phyloP scores from a whole-genome alignment of 1,140 invertebrate species.

The Drosophila neocordata region DNA sequence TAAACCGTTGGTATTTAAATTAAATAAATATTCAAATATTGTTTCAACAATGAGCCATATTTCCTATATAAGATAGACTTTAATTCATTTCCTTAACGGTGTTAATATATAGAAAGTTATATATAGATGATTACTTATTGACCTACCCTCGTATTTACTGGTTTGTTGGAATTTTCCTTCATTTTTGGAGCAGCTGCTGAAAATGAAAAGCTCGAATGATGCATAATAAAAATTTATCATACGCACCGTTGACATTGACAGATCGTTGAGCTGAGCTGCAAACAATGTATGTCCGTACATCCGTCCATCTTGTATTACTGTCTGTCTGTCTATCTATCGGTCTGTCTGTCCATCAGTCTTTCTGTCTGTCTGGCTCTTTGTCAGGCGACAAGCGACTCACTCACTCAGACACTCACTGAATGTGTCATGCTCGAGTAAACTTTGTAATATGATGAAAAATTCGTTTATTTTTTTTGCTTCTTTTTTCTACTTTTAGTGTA shows the following conservation, averaged over 20 bases:
- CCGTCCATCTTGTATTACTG: neutral
- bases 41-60: too few relatives aligned
- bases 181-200: constrained; percentile 16
- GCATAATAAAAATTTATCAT: constrained; percentile 77
- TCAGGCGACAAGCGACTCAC: constrained; percentile 8
- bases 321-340: constrained; percentile 25
- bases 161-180: neutral
- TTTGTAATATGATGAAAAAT: constrained; percentile 68
- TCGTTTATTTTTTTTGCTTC: constrained; percentile 20
- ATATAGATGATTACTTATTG: too few relatives aligned
- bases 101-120: too few relatives aligned
- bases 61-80: too few relatives aligned
- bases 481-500: constrained; percentile 34
- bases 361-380: constrained; percentile 2
- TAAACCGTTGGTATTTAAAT: neutral
- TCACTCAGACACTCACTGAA: constrained; percentile 47
- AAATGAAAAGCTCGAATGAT: constrained; percentile 31
- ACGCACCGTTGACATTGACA: constrained; percentile 79
- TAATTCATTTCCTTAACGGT: too few relatives aligned
- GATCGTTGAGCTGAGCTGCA: constrained; percentile 55
- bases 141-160: neutral
- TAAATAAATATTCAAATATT: too few relatives aligned
- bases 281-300: neutral
- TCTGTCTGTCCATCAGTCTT: constrained; percentile 19
- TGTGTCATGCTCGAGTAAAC: constrained; percentile 60